Evolutionary conservation across 2,797 vertebrate species (phyloP).

Genomic region (Macrochelys suwanniensis): DNA sequence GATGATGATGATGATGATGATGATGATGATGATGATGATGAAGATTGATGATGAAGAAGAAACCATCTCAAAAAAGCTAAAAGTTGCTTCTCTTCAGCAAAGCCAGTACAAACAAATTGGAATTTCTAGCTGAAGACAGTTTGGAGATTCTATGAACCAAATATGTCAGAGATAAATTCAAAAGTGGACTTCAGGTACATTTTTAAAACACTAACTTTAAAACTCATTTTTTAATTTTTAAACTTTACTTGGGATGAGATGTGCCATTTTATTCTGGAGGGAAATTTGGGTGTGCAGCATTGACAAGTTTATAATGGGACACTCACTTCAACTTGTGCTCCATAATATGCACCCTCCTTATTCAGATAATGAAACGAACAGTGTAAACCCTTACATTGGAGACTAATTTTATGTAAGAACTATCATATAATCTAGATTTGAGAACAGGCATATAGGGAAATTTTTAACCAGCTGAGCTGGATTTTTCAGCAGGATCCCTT

Average conservation of each 20-base stretch:
- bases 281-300: rapidly evolving
- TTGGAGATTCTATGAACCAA: not conserved
- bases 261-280: not conserved
- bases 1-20: no score
- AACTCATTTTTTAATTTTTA: no score
- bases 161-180: not conserved
- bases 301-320: not conserved
- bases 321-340: not conserved
- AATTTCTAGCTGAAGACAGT: not conserved
- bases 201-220: not conserved
- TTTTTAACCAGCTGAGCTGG: not conserved
- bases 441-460: not conserved
- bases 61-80: not conserved
- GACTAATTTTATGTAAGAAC: not conserved
- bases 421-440: not conserved
- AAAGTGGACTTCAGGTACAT: not conserved
- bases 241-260: no score
- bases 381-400: not conserved
- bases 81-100: not conserved
- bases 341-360: not conserved
- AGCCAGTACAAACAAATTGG: rapidly evolving
- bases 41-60: no score
- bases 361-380: not conserved
- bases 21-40: no score
- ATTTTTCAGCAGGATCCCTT: not conserved